These are phyloP conservation scores for Tragelaphus scriptus DNA, from an alignment of 2,113 vertebrate genomes.

Conservation along the genomic window DNA sequence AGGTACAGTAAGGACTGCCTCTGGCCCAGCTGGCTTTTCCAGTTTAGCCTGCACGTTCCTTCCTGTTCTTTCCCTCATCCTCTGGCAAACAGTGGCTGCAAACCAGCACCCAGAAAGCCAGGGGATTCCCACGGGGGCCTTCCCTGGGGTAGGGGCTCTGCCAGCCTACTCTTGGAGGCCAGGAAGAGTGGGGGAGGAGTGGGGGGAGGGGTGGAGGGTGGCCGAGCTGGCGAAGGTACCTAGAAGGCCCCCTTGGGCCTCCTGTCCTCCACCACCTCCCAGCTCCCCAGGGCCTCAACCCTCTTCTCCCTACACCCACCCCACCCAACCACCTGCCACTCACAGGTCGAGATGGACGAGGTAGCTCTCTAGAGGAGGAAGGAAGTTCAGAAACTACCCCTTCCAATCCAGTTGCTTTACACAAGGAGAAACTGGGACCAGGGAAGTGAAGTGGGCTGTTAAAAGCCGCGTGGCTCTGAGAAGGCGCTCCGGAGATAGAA, in stretches of 20 bases:
- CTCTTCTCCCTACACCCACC: too few species aligned
- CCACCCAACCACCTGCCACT: background rate
- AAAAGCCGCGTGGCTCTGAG: background rate
- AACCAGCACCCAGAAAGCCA: background rate
- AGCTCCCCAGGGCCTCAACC: background rate
- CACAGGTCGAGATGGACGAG: background rate
- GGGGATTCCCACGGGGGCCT: slow-evolving; percentile 1
- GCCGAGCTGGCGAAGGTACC: fast-evolving
- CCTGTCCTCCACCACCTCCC: background rate
- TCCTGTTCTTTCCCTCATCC: slow-evolving; percentile 21
- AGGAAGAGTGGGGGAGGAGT: too few species aligned
- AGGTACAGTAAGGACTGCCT: background rate
- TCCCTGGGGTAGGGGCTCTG: background rate
- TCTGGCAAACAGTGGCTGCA: slow-evolving; percentile 18
- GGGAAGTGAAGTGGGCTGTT: background rate
- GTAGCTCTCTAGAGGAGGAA: background rate
- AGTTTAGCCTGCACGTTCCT: slow-evolving; percentile 5
- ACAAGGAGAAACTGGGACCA: background rate
- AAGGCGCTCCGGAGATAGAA: background rate
- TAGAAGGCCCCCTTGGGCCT: too few species aligned
- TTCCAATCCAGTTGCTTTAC: background rate
- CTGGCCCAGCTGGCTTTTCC: slow-evolving; percentile 58
- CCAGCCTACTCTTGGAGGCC: background rate
- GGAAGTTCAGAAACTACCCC: background rate
- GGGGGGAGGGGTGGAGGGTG: background rate